A percentile compares a stretch with the other conserved stretches of the same genome.
These are phyloP conservation scores for Cheilosia vulpina DNA, from an alignment of 2,888 invertebrate genomes.

Conservation along the genomic window DNA sequence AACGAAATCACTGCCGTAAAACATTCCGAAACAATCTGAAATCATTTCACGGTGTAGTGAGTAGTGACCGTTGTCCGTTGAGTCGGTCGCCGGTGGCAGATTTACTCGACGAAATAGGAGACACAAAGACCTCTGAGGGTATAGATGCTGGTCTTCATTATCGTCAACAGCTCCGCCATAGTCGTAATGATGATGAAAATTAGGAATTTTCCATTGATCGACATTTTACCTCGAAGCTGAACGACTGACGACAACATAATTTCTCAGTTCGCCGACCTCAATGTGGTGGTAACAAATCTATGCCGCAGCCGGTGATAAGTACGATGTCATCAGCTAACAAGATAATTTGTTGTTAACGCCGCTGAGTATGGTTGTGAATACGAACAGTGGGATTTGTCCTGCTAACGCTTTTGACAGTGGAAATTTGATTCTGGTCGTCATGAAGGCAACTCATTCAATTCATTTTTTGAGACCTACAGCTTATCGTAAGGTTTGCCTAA, in stretches of 20 bases:
- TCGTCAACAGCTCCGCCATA: not conserved
- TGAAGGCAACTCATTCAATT: too few relatives aligned
- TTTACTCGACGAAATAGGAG: slow-evolving; percentile 19
- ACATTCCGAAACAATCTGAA: slow-evolving; percentile 67
- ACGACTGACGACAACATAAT: not conserved
- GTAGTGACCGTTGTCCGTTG: slow-evolving; percentile 49
- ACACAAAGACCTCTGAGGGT: slow-evolving; percentile 27
- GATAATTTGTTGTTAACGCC: not conserved
- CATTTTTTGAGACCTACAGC: too few relatives aligned
- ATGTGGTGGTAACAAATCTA: slow-evolving; percentile 10
- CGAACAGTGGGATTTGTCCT: not conserved
- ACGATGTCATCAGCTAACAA: slow-evolving; percentile 34
- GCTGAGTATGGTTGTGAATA: not conserved
- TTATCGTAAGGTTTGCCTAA: too few relatives aligned
- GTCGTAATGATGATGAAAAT: slow-evolving; percentile 53
- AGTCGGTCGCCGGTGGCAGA: slow-evolving; percentile 9
- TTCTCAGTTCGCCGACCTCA: slow-evolving; percentile 34
- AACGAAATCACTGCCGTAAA: slow-evolving; percentile 68
- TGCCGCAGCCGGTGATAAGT: slow-evolving; percentile 29
- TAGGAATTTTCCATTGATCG: slow-evolving; percentile 63
- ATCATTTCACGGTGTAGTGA: slow-evolving; percentile 72
- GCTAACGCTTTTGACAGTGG: too few relatives aligned
- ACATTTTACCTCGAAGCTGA: slow-evolving; percentile 30
- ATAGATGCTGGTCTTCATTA: slow-evolving; percentile 35
- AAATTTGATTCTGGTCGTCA: too few relatives aligned